phyloP scores from a whole-genome alignment of 1,140 invertebrate genomes.

The Latrodectus geometricus region DNA sequence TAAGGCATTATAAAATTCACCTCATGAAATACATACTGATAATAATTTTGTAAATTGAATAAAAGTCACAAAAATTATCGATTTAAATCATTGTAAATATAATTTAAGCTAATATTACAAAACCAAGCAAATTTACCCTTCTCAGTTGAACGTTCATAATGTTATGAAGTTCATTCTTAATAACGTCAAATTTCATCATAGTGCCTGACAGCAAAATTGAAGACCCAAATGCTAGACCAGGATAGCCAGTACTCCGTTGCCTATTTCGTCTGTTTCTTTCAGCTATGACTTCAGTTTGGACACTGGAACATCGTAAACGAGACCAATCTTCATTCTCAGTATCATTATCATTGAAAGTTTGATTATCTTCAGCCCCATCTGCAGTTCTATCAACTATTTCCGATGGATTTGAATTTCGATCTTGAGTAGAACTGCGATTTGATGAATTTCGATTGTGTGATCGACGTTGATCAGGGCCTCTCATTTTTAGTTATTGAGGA shows the following conservation, averaged over 20 bases:
- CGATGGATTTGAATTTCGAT: background rate
- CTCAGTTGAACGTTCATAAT: slow-evolving; percentile 95
- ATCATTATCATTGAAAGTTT: slow-evolving; percentile 77
- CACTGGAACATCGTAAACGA: slow-evolving; percentile 85
- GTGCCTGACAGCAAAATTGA: slow-evolving; percentile 96
- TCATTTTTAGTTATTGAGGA: slow-evolving; percentile 26
- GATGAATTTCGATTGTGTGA: slow-evolving; percentile 2
- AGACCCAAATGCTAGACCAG: slow-evolving; percentile 87
- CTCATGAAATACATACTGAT: too few relatives aligned
- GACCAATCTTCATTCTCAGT: slow-evolving; percentile 76
- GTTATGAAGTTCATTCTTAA: slow-evolving; percentile 96
- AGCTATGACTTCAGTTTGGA: slow-evolving; percentile 86
- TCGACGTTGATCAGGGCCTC: slow-evolving; percentile 23
- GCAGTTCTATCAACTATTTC: slow-evolving; percentile 53
- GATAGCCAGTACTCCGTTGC: slow-evolving; percentile 86
- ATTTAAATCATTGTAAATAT: too few relatives aligned
- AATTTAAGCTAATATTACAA: too few relatives aligned
- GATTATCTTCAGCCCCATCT: slow-evolving; percentile 57
- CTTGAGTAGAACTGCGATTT: background rate
- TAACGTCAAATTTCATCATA: slow-evolving; percentile 97
- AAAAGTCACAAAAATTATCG: too few relatives aligned
- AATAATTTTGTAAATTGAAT: too few relatives aligned
- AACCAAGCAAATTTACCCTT: slow-evolving; percentile 81
- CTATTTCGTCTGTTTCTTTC: slow-evolving; percentile 76
- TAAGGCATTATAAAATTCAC: too few relatives aligned